phyloP scores from a whole-genome alignment of 2,113 vertebrate species.

The Pipra filicauda region DNA sequence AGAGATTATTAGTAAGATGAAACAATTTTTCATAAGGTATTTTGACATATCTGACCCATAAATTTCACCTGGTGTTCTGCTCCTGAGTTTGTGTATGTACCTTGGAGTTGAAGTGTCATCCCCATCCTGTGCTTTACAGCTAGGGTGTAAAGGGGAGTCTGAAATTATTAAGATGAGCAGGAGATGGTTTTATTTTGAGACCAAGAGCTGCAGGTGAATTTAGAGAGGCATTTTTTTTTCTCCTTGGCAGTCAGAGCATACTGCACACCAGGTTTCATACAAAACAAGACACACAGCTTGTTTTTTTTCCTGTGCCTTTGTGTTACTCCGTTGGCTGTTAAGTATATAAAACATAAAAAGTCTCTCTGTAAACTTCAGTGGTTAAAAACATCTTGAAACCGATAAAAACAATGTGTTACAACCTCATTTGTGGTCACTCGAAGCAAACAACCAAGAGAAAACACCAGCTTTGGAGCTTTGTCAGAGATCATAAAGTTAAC shows the following conservation, averaged over 20 bases:
- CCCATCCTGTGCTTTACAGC: neutral
- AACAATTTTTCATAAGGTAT: neutral
- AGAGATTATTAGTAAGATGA: neutral
- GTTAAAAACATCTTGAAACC: neutral
- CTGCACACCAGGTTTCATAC: neutral
- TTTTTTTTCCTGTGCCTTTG: neutral
- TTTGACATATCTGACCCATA: conserved; percentile 17
- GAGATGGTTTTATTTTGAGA: neutral
- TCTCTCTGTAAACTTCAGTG: neutral
- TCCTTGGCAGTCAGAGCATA: neutral
- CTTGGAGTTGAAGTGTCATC: neutral
- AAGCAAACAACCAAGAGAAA: neutral
- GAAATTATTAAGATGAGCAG: neutral
- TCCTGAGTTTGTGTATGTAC: neutral
- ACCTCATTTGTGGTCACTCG: neutral
- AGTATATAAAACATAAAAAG: neutral
- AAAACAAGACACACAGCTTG: neutral
- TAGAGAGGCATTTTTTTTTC: neutral
- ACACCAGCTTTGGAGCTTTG: neutral
- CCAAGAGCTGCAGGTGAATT: neutral
- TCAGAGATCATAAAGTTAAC: neutral
- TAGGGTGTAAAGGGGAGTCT: neutral
- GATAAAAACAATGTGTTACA: neutral
- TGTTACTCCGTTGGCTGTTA: neutral
- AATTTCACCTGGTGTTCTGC: neutral